Evolutionary conservation across 2,113 vertebrate species (phyloP), one percentile per base, ranked within the genome.

Genomic region (Lutjanus erythropterus): DNA sequence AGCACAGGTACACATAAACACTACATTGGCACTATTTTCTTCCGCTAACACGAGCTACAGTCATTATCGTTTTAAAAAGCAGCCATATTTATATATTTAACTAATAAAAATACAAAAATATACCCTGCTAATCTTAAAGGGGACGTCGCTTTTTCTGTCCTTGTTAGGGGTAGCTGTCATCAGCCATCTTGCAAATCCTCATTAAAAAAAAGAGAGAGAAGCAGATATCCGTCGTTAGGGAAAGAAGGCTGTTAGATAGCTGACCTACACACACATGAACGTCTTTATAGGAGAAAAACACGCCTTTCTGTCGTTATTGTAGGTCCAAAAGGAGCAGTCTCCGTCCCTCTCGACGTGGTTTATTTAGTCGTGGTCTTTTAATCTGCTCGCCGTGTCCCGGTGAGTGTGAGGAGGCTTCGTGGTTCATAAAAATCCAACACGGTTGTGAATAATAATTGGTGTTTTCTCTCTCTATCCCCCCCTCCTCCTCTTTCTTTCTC

Each of bases 111-210:
- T 87, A 93, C 69, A 89, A 84, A 93, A 90, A 94, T 90, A 87
- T 83, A 86, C 83, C 86, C 74, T 81, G 90, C 92, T 91, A 85
- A 80, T 93, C 93, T 95, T 93, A 93, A 94, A 94, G 92, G 94
- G 93, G 94, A 95, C 93, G 93, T 91, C 93, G 89, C 90, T 68
- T 81, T 80, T 91, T 87, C 91, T 92, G 92, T 89, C 93, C 93
- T 94, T 90, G 88, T 93, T 94, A 90, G 82, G 82, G 93, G 75
- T 81, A 92, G 90, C 93, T 95, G 94, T 95, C 95, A 95, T 94
- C 94, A 94, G 94, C 94, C 95, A 96, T 96, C 91, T 95, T 96
- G 94, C 86, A 92, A 91, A 94, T 94, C 93, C 89, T 93, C 92
- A 88, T 94, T 92, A 85, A 39, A 83, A 86, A 86, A 74, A 77